These are phyloP conservation scores for Darevskia mixta DNA, from an alignment of 2,797 vertebrate species.

Conservation along the genomic window DNA sequence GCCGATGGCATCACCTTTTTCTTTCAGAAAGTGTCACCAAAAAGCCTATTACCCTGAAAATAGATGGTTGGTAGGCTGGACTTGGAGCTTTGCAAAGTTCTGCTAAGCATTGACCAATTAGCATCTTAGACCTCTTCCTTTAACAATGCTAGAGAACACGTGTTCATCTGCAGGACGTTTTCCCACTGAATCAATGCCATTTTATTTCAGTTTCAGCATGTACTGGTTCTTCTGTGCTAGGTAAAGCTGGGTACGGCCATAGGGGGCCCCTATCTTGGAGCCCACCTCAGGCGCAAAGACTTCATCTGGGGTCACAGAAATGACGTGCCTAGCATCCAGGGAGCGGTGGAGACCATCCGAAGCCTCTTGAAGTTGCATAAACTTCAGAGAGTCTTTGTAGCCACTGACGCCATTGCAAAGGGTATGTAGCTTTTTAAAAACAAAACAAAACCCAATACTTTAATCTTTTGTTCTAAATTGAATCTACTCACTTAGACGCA, in stretches of 20 bases:
- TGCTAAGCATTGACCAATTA: background rate
- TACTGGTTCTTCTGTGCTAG: slow-evolving; percentile 71
- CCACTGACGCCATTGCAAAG: slow-evolving; percentile 90
- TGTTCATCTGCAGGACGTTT: background rate
- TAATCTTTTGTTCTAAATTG: background rate
- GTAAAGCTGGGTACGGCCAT: slow-evolving; percentile 84
- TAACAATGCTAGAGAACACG: background rate
- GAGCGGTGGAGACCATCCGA: slow-evolving; percentile 87
- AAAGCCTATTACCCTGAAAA: background rate
- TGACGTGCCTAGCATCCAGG: slow-evolving; percentile 92
- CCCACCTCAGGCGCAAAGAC: slow-evolving; percentile 93
- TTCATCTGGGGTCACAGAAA: slow-evolving; percentile 97
- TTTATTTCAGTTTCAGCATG: slow-evolving; percentile 6
- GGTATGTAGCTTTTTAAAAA: slow-evolving; percentile 76
- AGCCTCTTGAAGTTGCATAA: slow-evolving; percentile 87
- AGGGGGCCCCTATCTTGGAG: slow-evolving; percentile 91
- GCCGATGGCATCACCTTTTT: background rate
- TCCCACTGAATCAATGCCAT: background rate
- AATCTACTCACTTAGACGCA: background rate
- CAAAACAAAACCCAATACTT: background rate
- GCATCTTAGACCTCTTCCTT: background rate
- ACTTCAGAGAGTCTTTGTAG: slow-evolving; percentile 89
- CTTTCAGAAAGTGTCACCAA: background rate
- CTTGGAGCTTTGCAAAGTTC: background rate
- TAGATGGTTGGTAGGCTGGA: background rate